Conservation (phyloP, 2,113 vertebrate genomes). For the Epinephelus fuscoguttatus region DNA sequence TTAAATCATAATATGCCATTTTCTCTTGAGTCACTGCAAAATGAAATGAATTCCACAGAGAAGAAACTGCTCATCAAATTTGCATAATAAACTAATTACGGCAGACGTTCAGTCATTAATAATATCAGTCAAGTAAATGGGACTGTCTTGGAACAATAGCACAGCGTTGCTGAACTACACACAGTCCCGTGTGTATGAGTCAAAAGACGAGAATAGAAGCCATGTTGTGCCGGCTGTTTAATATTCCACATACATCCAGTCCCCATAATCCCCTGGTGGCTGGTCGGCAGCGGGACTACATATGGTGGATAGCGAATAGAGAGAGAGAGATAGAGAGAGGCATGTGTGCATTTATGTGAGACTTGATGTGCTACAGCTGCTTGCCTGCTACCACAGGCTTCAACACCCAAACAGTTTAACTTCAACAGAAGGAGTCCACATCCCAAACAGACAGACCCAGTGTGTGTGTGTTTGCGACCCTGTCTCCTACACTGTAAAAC, state of each 20-base stretch:
- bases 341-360: constrained; percentile 32
- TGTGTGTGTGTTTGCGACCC: constrained; percentile 4
- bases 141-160: constrained; percentile 63
- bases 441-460: not conserved
- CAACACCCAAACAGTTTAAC: not conserved
- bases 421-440: constrained; percentile 22
- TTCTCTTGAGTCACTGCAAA: constrained; percentile 53
- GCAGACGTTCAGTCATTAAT: constrained; percentile 69
- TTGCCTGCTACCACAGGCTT: constrained; percentile 30
- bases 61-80: constrained; percentile 62
- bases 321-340: constrained; percentile 21
- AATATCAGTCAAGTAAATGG: constrained; percentile 74
- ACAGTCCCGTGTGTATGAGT: constrained; percentile 39
- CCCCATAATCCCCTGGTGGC: constrained; percentile 54
- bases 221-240: constrained; percentile 58
- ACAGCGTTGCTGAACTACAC: constrained; percentile 53
- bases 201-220: constrained; percentile 52
- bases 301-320: constrained; percentile 14
- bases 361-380: constrained; percentile 54
- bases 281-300: constrained; percentile 28
- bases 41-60: constrained; percentile 60
- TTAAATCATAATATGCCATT: constrained; percentile 54
- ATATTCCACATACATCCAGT: constrained; percentile 68
- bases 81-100: constrained; percentile 72
- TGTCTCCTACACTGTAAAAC: not conserved